Evolutionary conservation across 2,888 invertebrate genomes (phyloP).

Genomic region (Monochamus alternatus): DNA sequence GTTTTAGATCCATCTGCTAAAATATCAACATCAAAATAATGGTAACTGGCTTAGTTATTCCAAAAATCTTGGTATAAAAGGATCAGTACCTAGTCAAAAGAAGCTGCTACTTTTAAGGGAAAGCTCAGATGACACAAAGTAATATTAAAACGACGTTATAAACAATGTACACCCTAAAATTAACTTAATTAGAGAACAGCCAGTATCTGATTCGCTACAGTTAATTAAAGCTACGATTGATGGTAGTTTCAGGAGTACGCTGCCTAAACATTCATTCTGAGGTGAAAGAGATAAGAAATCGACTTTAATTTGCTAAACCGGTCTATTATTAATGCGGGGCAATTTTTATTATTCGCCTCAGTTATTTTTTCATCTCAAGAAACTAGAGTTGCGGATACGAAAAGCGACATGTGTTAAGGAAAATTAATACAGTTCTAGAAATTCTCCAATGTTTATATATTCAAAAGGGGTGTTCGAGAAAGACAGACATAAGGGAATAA

Average conservation of each 20-base stretch:
- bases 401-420: background rate
- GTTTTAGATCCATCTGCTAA: too few relatives aligned
- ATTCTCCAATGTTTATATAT: background rate
- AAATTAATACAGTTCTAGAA: background rate
- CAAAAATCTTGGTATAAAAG: too few relatives aligned
- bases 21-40: too few relatives aligned
- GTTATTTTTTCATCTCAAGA: background rate
- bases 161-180: too few relatives aligned
- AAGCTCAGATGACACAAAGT: too few relatives aligned
- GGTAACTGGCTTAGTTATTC: too few relatives aligned
- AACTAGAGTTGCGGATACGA: background rate
- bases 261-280: background rate
- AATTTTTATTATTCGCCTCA: background rate
- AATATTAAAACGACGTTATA: too few relatives aligned
- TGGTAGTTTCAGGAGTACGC: background rate
- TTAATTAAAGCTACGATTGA: background rate
- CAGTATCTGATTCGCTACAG: background rate
- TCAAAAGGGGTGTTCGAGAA: background rate
- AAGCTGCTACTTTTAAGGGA: too few relatives aligned
- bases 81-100: too few relatives aligned
- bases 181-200: too few relatives aligned
- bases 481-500: background rate
- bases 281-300: background rate
- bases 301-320: background rate
- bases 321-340: background rate